Evolutionary conservation across 1,140 invertebrate species (phyloP), one percentile per base, ranked within the genome.

Genomic region (Melitaea cinxia): DNA sequence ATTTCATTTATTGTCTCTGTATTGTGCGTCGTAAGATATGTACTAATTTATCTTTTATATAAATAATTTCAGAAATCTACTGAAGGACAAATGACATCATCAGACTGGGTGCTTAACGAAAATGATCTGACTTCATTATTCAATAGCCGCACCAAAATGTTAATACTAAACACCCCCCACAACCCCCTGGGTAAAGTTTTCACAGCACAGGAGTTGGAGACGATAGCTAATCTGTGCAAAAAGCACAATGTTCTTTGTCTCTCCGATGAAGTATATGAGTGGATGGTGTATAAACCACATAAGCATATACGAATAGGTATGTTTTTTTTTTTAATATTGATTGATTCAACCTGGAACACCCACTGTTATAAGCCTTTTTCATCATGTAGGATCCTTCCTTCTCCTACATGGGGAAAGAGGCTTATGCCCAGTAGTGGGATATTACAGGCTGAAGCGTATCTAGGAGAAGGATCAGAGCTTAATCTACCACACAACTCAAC

Each of bases 211-310:
- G 96, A 97, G 82, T 80, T 97, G 56, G 91, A 96, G 70, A 89
- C 95, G 55, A 97, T 99, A 74, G 98, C 96, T 0, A 81, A 95
- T 75, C 91, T 99, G 37, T 99, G 97, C 78, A 97, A 96, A 77
- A 98, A 99, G 83, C 95, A 97, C 93, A 95, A 99, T 88, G 95
- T 96, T 4, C 89, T 99, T 4, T 98, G 97, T 59, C 91, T 99
- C 17, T 95, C 97, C 5, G 98, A 99, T 91, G 99, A 99, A 91
- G 99, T 99, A 0, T 99, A 99, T 73, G 98, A 99, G 90, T 99
- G 98, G 97, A 94, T 99, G 73, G 95, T 98, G 15, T 99, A 97
- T 82, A 93, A 96, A 79, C 95, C 95, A 0, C 92, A 94, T 42
- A 93, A 97, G 82, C 98, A 99, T 91, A 94, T 98, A 62, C 93